phyloP scores from a whole-genome alignment of 2,113 vertebrate species.

The Suricata suricatta region DNA sequence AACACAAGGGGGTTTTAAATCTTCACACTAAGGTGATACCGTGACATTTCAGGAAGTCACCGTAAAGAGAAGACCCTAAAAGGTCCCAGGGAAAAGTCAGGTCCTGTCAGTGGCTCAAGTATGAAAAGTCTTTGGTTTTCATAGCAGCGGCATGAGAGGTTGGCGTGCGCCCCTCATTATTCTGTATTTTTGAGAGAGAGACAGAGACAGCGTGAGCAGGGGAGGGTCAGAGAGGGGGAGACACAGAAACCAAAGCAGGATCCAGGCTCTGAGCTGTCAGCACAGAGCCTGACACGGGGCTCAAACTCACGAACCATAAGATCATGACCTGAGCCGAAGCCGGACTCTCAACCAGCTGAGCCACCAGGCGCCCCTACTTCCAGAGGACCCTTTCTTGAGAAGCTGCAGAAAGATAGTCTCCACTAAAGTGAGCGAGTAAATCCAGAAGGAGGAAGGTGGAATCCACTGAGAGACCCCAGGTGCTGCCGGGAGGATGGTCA shows the following conservation, averaged over 20 bases:
- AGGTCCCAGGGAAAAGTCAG: background rate
- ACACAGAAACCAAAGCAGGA: too few relatives aligned
- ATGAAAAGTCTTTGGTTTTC: background rate
- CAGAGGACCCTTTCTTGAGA: background rate
- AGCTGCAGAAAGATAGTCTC: background rate
- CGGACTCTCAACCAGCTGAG: too few relatives aligned
- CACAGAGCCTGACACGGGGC: too few relatives aligned
- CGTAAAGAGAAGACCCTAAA: background rate
- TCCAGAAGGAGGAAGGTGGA: background rate
- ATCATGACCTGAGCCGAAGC: too few relatives aligned
- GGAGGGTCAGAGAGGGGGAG: too few relatives aligned
- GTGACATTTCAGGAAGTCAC: conserved; percentile 30
- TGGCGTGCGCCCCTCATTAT: background rate
- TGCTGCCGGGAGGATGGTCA: background rate
- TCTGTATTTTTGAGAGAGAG: too few relatives aligned
- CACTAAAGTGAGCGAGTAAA: background rate
- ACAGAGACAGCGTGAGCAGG: too few relatives aligned
- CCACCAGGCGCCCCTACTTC: background rate
- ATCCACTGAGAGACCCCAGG: background rate
- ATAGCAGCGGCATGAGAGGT: background rate
- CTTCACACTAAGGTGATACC: background rate
- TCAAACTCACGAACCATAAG: too few relatives aligned
- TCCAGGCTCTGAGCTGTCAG: too few relatives aligned
- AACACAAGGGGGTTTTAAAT: background rate
- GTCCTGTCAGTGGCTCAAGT: background rate